These are phyloP conservation scores for Lasioglossum pauxillum DNA, from an alignment of 2,888 invertebrate genomes.

Conservation along the genomic window DNA sequence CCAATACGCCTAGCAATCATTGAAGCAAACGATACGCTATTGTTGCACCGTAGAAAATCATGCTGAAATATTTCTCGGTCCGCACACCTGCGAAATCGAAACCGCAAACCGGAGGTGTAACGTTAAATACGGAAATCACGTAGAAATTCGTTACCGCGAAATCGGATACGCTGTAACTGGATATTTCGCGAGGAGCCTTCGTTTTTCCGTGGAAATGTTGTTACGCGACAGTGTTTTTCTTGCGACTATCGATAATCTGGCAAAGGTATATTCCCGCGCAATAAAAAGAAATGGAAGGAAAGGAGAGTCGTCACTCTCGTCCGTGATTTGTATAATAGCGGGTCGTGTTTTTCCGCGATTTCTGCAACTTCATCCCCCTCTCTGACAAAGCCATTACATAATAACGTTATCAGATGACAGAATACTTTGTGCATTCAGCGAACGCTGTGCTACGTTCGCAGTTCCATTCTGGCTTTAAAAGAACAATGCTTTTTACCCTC, in stretches of 20 bases:
- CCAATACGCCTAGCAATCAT: neutral
- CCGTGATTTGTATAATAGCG: conserved; percentile 34
- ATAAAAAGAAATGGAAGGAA: neutral
- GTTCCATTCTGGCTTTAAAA: conserved; percentile 7
- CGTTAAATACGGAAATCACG: conserved; percentile 19
- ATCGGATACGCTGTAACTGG: conserved; percentile 17
- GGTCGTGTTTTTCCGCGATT: neutral
- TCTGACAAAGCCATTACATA: conserved; percentile 21
- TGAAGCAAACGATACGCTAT: neutral
- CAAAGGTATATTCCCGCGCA: conserved; percentile 4
- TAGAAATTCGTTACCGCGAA: conserved; percentile 12
- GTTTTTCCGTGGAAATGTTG: neutral
- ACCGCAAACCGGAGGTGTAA: neutral
- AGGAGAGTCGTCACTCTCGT: conserved; percentile 27
- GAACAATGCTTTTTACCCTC: neutral
- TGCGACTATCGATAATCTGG: conserved; percentile 24
- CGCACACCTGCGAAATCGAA: neutral
- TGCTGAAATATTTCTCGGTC: neutral
- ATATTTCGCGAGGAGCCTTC: conserved; percentile 5
- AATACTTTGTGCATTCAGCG: conserved; percentile 36
- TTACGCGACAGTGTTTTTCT: conserved; percentile 10
- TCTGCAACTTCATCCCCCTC: neutral
- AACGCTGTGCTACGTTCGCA: conserved; percentile 23
- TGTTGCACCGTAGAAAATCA: neutral
- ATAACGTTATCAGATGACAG: conserved; percentile 45